Percentiles rank a stretch among this genome's conserved stretches.
Evolutionary conservation across 2,888 invertebrate species (phyloP).

Genomic region (Caenorhabditis virilis): DNA sequence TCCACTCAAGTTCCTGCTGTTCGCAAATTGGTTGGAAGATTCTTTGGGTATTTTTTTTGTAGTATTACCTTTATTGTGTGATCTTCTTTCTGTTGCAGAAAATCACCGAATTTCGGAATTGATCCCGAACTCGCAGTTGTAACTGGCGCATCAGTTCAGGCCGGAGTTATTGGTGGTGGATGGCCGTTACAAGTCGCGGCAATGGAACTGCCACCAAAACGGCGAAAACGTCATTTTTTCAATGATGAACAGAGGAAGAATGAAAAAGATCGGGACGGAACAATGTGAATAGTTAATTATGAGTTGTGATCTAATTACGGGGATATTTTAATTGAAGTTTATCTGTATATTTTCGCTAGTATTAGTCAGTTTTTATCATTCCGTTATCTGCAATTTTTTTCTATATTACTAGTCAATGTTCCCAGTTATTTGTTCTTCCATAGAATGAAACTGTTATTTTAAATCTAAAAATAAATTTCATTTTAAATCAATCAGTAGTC

Average conservation of each 20-base stretch:
- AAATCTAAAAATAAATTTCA: background rate
- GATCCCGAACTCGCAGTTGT: slow-evolving; percentile 73
- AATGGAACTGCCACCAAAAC: slow-evolving; percentile 61
- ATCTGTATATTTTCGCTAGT: background rate
- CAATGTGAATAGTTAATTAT: slow-evolving; percentile 1
- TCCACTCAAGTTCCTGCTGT: slow-evolving; percentile 72
- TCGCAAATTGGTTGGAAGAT: slow-evolving; percentile 70
- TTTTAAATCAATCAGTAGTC: slow-evolving; percentile 6
- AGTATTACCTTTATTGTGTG: background rate
- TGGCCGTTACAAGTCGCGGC: slow-evolving; percentile 72
- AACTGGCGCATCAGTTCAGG: slow-evolving; percentile 72
- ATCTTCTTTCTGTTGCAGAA: slow-evolving; percentile 43
- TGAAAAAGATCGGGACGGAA: slow-evolving; percentile 29
- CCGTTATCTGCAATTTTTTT: slow-evolving; percentile 8
- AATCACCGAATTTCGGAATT: slow-evolving; percentile 67
- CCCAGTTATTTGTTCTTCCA: too few relatives aligned
- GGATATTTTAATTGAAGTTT: background rate
- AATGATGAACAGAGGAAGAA: slow-evolving; percentile 47
- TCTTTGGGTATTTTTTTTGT: slow-evolving; percentile 65
- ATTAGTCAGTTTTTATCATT: slow-evolving; percentile 1
- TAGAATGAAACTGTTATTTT: background rate
- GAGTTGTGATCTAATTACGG: background rate
- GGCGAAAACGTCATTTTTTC: slow-evolving; percentile 65
- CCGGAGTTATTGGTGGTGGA: slow-evolving; percentile 72
- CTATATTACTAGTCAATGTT: too few relatives aligned